A percentile compares a stretch with the other conserved stretches of the same genome.
phyloP scores from a whole-genome alignment of 2,888 invertebrate species.

The Tachina grossa region DNA sequence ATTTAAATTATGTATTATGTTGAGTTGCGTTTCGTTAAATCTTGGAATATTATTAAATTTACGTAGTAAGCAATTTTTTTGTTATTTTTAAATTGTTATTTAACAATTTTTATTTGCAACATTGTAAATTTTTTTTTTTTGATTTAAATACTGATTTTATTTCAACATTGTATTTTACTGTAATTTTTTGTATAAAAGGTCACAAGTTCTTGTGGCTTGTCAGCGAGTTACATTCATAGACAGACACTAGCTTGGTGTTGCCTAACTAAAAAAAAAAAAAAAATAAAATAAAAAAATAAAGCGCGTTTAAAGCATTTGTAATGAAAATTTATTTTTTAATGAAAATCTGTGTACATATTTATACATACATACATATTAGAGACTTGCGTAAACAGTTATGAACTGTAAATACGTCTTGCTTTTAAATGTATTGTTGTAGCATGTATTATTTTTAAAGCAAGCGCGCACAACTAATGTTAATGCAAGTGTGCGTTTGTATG shows the following conservation, averaged over 20 bases:
- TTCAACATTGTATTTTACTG: slow-evolving; percentile 2
- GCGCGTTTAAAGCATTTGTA: slow-evolving; percentile 8
- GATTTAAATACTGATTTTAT: neutral
- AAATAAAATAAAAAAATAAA: too few relatives aligned
- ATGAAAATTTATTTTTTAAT: slow-evolving; percentile 3
- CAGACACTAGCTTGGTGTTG: neutral
- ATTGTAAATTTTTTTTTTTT: neutral
- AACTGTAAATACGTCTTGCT: too few relatives aligned
- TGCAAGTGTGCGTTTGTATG: too few relatives aligned
- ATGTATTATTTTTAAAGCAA: too few relatives aligned
- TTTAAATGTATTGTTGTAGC: too few relatives aligned
- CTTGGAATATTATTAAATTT: neutral
- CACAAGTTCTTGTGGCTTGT: slow-evolving; percentile 23
- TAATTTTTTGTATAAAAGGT: slow-evolving; percentile 9
- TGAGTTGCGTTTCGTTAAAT: neutral
- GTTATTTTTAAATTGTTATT: neutral
- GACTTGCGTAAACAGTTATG: too few relatives aligned
- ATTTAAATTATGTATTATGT: too few relatives aligned
- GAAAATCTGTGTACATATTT: slow-evolving; percentile 6
- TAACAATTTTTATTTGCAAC: too few relatives aligned
- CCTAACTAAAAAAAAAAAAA: neutral
- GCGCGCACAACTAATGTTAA: too few relatives aligned
- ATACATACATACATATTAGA: neutral
- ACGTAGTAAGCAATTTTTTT: slow-evolving; percentile 1
- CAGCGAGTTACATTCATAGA: slow-evolving; percentile 1